Percentiles rank a stretch among this genome's conserved stretches.
These are phyloP conservation scores for Corynorhinus townsendii DNA, from an alignment of 2,113 vertebrate species.

Conservation along the genomic window DNA sequence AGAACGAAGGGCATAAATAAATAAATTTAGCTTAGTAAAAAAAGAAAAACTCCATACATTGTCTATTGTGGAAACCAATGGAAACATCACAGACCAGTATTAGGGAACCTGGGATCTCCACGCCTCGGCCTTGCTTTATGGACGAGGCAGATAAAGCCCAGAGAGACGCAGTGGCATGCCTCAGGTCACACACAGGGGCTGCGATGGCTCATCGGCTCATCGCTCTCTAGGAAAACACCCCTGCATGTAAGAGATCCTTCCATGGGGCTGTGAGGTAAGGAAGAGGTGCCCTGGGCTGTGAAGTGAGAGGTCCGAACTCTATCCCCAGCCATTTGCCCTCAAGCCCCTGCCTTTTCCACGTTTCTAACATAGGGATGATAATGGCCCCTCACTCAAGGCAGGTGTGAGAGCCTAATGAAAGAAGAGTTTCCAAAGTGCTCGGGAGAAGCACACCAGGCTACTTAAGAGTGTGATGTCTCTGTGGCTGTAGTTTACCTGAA, in stretches of 20 bases:
- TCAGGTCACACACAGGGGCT: not conserved
- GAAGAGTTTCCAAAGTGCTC: not conserved
- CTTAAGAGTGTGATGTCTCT: not conserved
- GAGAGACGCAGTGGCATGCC: not conserved
- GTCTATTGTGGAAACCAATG: not conserved
- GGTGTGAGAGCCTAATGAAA: not conserved
- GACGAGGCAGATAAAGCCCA: not conserved
- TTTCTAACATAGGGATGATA: not conserved
- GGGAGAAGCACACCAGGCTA: not conserved
- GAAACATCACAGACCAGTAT: not conserved
- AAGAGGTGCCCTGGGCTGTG: not conserved
- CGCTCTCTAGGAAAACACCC: not conserved
- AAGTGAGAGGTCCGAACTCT: not conserved
- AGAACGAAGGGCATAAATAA: not conserved
- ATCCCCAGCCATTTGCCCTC: not conserved
- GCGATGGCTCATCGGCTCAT: not conserved
- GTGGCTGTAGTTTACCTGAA: not conserved
- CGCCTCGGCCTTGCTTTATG: not conserved
- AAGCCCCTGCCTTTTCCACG: not conserved
- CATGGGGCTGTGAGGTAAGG: not conserved
- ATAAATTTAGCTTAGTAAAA: not conserved
- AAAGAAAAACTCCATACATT: not conserved
- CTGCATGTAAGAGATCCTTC: not conserved
- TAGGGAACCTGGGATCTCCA: not conserved
- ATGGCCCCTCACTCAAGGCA: not conserved